phyloP scores from a whole-genome alignment of 2,797 vertebrate species.

The Chaetodon trifasciatus region DNA sequence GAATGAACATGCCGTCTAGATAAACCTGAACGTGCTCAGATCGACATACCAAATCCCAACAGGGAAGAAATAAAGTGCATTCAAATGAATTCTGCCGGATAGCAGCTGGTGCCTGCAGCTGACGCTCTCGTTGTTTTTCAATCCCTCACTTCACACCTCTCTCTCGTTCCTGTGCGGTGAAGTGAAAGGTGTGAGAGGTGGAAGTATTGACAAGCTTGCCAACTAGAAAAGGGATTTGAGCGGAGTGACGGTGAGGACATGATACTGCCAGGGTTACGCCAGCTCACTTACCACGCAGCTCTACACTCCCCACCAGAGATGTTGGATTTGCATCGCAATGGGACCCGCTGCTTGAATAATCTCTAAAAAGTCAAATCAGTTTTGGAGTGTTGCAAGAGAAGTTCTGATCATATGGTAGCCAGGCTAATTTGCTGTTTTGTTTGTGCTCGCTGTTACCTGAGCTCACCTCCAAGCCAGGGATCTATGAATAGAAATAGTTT shows the following conservation, averaged over 20 bases:
- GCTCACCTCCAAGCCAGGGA: not conserved
- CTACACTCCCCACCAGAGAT: slow-evolving; percentile 30
- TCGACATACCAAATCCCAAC: slow-evolving; percentile 62
- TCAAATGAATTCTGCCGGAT: slow-evolving; percentile 73
- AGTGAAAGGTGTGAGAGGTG: slow-evolving; percentile 65
- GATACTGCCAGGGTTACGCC: slow-evolving; percentile 70
- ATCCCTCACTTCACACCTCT: slow-evolving; percentile 64
- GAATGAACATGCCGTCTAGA: slow-evolving; percentile 63
- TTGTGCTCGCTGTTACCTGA: slow-evolving; percentile 26
- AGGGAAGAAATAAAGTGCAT: slow-evolving; percentile 69
- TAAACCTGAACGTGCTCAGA: slow-evolving; percentile 61
- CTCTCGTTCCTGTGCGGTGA: slow-evolving; percentile 44
- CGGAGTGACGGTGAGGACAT: slow-evolving; percentile 66
- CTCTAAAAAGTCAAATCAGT: slow-evolving; percentile 46
- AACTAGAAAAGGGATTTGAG: slow-evolving; percentile 70
- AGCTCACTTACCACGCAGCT: slow-evolving; percentile 62
- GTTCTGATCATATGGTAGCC: slow-evolving; percentile 20
- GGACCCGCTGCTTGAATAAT: slow-evolving; percentile 37
- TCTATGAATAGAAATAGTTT: slow-evolving; percentile 43
- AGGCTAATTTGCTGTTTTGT: slow-evolving; percentile 29
- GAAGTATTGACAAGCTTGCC: slow-evolving; percentile 76
- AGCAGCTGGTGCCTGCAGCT: slow-evolving; percentile 79
- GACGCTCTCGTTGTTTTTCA: slow-evolving; percentile 68
- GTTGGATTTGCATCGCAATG: slow-evolving; percentile 63
- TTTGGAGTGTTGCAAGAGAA: slow-evolving; percentile 22